Conservation (phyloP, 53 echinoderm and acorn worm genomes). For the Echinarachnius parma region DNA sequence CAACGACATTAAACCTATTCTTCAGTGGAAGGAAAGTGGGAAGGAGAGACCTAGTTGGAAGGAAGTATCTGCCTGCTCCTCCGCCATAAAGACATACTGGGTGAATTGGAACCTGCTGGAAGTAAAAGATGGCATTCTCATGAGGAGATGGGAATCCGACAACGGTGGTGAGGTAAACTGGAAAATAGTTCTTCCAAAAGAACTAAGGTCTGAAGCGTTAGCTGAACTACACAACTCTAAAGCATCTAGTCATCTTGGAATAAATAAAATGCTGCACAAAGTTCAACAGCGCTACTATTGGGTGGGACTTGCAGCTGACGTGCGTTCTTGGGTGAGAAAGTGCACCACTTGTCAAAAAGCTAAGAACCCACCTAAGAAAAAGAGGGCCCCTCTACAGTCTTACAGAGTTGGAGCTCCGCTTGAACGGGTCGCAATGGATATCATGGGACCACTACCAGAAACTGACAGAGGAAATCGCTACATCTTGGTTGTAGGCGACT, state of each 20-base stretch:
- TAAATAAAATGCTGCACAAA: neutral
- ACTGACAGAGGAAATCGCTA: slow-evolving; percentile 38
- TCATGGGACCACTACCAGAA: slow-evolving; percentile 46
- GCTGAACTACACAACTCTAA: slow-evolving; percentile 10
- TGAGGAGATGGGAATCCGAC: slow-evolving; percentile 20
- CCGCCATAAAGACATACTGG: slow-evolving; percentile 28
- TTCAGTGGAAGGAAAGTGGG: neutral
- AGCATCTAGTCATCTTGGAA: slow-evolving; percentile 18
- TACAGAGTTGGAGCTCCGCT: slow-evolving; percentile 18
- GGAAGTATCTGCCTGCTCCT: neutral
- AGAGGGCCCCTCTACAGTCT: slow-evolving; percentile 7
- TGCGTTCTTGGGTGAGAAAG: slow-evolving; percentile 19
- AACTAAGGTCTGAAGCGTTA: neutral
- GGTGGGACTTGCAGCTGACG: slow-evolving; percentile 14
- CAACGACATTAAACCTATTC: neutral
- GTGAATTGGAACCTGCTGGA: slow-evolving; percentile 10
- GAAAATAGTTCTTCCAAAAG: slow-evolving; percentile 1
- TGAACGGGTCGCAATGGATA: slow-evolving; percentile 41
- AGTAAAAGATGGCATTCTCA: slow-evolving; percentile 7
- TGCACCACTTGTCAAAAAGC: slow-evolving; percentile 4
- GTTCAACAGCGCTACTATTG: slow-evolving; percentile 14
- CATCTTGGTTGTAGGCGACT: slow-evolving; percentile 28
- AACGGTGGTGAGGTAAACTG: neutral
- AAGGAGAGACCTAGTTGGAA: neutral
- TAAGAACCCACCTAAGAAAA: neutral